A percentile compares a stretch with the other conserved stretches of the same genome.
Conservation (phyloP, 2,888 invertebrate species). For the Pelosia muscerda region DNA sequence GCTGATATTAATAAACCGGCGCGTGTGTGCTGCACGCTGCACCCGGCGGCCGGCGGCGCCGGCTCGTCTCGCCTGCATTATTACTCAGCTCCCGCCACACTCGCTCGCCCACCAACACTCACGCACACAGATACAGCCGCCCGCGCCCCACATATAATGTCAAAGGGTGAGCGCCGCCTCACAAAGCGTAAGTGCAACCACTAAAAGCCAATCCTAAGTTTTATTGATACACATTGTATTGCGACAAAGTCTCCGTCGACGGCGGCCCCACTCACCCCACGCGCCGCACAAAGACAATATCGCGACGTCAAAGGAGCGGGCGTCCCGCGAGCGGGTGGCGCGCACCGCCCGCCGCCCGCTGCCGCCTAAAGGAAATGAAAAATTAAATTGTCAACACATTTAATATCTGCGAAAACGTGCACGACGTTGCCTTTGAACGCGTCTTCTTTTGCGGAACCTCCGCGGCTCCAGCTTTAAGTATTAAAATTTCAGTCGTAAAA, state of each 20-base stretch:
- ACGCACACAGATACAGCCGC: constrained; percentile 40
- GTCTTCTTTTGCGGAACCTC: constrained; percentile 77
- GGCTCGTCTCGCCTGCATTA: constrained; percentile 74
- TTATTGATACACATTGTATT: constrained; percentile 88
- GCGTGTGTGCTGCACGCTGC: constrained; percentile 34
- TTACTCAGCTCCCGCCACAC: constrained; percentile 62
- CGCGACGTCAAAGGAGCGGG: constrained; percentile 86
- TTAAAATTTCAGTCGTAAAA: constrained; percentile 84
- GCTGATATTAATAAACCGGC: constrained; percentile 73
- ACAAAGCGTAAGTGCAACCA: constrained; percentile 88
- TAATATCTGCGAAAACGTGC: constrained; percentile 87
- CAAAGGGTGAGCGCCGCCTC: constrained; percentile 87
- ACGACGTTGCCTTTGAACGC: constrained; percentile 84
- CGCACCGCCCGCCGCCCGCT: constrained; percentile 65
- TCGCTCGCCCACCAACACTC: constrained; percentile 30
- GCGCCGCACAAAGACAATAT: constrained; percentile 87
- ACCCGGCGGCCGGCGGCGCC: constrained; percentile 65
- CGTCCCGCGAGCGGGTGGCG: constrained; percentile 69
- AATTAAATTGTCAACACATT: constrained; percentile 88
- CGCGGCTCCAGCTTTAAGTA: constrained; percentile 82
- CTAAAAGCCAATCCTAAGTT: constrained; percentile 88
- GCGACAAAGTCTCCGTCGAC: constrained; percentile 86
- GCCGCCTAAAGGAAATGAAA: constrained; percentile 86
- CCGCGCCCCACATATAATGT: constrained; percentile 80
- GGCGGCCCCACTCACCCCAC: constrained; percentile 82